Percentiles rank a stretch among this genome's conserved stretches.
Evolutionary conservation across 1,140 invertebrate species (phyloP).

Genomic region (Tetraneura akinire): DNA sequence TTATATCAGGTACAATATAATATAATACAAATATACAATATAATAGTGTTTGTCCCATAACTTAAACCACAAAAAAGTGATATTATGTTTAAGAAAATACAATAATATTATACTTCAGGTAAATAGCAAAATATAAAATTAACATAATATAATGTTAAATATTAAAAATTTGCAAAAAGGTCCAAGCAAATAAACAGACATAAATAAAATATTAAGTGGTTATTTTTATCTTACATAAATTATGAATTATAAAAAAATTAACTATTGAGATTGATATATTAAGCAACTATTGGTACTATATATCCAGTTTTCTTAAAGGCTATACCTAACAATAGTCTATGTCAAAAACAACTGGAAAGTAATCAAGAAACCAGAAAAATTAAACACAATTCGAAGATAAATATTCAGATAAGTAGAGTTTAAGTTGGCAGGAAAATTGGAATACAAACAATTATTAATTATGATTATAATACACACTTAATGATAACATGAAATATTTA

Average conservation of each 20-base stretch:
- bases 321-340: background rate
- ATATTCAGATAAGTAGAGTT: constrained; percentile 51
- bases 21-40: too few relatives aligned
- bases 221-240: constrained; percentile 12
- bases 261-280: constrained; percentile 36
- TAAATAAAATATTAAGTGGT: background rate
- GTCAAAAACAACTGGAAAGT: background rate
- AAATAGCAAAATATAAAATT: constrained; percentile 9
- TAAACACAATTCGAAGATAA: constrained; percentile 46
- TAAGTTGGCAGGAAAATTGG: constrained; percentile 49
- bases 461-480: constrained; percentile 52
- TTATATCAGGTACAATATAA: constrained; percentile 45
- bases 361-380: constrained; percentile 30
- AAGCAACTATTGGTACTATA: constrained; percentile 46
- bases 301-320: constrained; percentile 5
- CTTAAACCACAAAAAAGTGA: constrained; percentile 9
- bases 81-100: background rate
- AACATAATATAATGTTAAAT: background rate
- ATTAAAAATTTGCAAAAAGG: background rate
- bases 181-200: background rate
- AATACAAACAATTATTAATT: constrained; percentile 51
- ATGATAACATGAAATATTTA: constrained; percentile 37
- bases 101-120: constrained; percentile 34
- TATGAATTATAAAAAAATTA: constrained; percentile 28
- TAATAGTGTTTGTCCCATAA: constrained; percentile 32